Conservation (phyloP, 2,113 vertebrate species). For the Leucosticte australis region DNA sequence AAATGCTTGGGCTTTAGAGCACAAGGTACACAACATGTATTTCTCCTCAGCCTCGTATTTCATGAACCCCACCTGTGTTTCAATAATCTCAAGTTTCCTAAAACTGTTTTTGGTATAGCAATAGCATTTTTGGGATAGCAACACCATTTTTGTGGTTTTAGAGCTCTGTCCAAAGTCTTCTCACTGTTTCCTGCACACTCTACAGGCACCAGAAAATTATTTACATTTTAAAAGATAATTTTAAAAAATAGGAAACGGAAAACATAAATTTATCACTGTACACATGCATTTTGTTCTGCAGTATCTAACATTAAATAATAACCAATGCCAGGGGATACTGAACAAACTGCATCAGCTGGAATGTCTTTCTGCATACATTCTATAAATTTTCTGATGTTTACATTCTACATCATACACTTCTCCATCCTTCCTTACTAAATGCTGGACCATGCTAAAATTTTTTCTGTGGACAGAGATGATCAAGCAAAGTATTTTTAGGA, state of each 20-base stretch:
- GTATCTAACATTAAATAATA: not conserved
- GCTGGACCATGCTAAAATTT: not conserved
- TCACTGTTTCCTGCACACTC: not conserved
- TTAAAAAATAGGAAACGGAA: not conserved
- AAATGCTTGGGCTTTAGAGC: not conserved
- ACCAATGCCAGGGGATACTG: not conserved
- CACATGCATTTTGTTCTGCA: not conserved
- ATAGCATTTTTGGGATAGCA: not conserved
- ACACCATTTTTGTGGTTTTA: not conserved
- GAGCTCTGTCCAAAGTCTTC: not conserved
- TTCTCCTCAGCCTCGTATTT: not conserved
- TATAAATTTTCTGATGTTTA: not conserved
- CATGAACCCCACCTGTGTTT: not conserved
- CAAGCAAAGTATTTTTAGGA: not conserved
- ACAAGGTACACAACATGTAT: rapidly evolving
- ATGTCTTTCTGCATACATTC: not conserved
- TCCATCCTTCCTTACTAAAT: not conserved
- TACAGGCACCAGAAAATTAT: not conserved
- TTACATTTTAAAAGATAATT: not conserved
- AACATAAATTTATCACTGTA: not conserved
- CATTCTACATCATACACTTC: not conserved
- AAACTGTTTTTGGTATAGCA: not conserved
- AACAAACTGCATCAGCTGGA: not conserved
- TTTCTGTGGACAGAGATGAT: not conserved
- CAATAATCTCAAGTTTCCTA: not conserved